Conservation (phyloP, 2,888 invertebrate genomes). For the Eutolmus rufibarbis region DNA sequence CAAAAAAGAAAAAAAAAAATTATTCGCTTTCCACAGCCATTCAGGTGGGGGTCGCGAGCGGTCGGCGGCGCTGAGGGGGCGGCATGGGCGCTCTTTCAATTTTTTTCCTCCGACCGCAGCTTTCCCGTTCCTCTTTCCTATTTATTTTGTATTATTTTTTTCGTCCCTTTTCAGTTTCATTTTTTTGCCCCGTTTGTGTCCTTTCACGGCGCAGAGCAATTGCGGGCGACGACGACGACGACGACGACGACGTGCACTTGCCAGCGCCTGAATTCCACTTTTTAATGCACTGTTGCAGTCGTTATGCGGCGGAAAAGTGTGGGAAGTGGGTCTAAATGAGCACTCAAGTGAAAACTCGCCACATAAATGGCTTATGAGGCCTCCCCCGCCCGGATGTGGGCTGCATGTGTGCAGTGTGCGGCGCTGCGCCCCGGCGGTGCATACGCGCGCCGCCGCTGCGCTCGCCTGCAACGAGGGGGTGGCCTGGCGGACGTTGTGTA, state of each 20-base stretch:
- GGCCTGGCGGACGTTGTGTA: conserved; percentile 42
- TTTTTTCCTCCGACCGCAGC: conserved; percentile 16
- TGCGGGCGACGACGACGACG: conserved; percentile 11
- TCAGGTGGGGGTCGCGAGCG: conserved; percentile 25
- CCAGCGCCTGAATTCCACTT: conserved; percentile 39
- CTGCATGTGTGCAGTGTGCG: neutral
- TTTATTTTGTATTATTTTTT: neutral
- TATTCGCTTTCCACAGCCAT: conserved; percentile 30
- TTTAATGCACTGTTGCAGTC: conserved; percentile 43
- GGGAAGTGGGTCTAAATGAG: conserved; percentile 39
- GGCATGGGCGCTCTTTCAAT: conserved; percentile 14
- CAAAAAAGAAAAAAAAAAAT: conserved; percentile 29
- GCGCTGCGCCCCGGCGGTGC: neutral
- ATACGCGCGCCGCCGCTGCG: neutral
- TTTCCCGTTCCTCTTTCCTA: neutral
- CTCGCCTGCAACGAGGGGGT: neutral
- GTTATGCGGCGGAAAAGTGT: conserved; percentile 30
- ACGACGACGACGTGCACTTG: conserved; percentile 13
- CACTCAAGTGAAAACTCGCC: conserved; percentile 40
- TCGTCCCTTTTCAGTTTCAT: neutral
- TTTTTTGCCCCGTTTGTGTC: neutral
- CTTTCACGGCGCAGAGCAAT: conserved; percentile 20
- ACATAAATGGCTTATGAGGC: conserved; percentile 43
- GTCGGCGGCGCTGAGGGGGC: conserved; percentile 6
- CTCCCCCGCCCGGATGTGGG: conserved; percentile 7